Base-by-base conservation (phyloP, 2,113 vertebrate species). In the Siniperca chuatsi region DNA sequence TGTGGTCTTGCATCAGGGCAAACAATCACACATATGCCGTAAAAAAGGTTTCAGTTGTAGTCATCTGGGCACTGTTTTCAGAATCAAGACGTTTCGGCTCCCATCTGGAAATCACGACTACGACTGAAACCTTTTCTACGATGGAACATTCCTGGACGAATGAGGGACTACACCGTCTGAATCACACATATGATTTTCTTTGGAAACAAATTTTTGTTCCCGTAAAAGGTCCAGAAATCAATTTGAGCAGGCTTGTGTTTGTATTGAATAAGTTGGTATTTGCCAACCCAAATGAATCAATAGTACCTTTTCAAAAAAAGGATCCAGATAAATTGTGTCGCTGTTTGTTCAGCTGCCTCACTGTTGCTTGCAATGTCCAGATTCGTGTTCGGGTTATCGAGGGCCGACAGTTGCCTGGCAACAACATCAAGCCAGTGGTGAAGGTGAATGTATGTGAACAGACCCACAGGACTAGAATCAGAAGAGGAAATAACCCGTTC, bases 351-450 rank as follows among this genome's bases (percentile, higher is more conserved):
- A 81, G 57, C 81, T 85, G 60, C 8, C 21, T 80, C 11, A 15
- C 55, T 69, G 4, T 66, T 50, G 1, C 23, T 74, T 82, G 35
- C 33, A 11, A 72, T 87, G 12, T 80, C 44, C 77, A 96, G 98
- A 97, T 99, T 86, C 97, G 98, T 7, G 82, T 99, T 88, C 95
- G 97, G 55, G 90, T 99, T 69, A 97, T 98, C 0, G 97, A 98
- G 90, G 97, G 96, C 67, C 96, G 98, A 16, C 98, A 99, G 87
- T 84, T 99, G 73, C 90, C 96, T 65, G 98, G 98, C 80, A 99
- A 99, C 96, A 98, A 99, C 90, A 96, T 99, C 89, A 98, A 96
- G 74, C 98, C 98, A 0, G 98, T 99, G 61, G 97, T 97, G 25
- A 99, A 98, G 94, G 97, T 97, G 83, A 96, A 96, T 4, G 6